These are phyloP conservation scores for Cyrtorhinus lividipennis DNA, from an alignment of 1,140 invertebrate genomes.

Conservation along the genomic window DNA sequence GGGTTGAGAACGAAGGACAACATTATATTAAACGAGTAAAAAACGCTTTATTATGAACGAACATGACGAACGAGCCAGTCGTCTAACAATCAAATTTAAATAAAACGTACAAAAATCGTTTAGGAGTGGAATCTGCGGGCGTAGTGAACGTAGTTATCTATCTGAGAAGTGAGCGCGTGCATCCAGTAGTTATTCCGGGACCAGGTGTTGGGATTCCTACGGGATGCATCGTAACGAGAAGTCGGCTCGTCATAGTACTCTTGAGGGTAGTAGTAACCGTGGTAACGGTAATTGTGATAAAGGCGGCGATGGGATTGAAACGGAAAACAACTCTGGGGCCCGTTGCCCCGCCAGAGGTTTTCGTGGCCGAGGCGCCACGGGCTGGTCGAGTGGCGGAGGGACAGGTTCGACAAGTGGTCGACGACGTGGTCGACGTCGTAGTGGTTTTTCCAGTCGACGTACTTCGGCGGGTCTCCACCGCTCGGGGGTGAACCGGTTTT, in stretches of 20 bases:
- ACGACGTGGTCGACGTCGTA: no score
- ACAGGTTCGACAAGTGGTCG: no score
- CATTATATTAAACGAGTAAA: no score
- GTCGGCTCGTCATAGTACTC: neutral
- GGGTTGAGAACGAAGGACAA: no score
- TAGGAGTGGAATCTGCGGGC: conserved; percentile 3
- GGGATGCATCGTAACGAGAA: neutral
- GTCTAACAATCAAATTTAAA: no score
- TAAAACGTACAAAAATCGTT: no score
- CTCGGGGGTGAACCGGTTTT: neutral
- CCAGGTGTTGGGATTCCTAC: neutral
- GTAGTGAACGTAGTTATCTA: neutral
- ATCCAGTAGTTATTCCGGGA: neutral
- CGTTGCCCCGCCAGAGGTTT: neutral
- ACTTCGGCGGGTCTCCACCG: neutral
- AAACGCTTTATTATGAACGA: no score
- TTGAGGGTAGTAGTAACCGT: neutral
- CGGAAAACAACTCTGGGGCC: neutral
- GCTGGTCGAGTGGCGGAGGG: neutral
- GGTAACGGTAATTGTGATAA: neutral
- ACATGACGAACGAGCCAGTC: no score
- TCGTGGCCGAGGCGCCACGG: neutral
- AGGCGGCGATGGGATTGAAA: neutral
- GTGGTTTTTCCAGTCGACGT: no score
- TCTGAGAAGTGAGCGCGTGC: neutral